Conservation (phyloP, 2,113 vertebrate genomes). For the Phyllostomus discolor region DNA sequence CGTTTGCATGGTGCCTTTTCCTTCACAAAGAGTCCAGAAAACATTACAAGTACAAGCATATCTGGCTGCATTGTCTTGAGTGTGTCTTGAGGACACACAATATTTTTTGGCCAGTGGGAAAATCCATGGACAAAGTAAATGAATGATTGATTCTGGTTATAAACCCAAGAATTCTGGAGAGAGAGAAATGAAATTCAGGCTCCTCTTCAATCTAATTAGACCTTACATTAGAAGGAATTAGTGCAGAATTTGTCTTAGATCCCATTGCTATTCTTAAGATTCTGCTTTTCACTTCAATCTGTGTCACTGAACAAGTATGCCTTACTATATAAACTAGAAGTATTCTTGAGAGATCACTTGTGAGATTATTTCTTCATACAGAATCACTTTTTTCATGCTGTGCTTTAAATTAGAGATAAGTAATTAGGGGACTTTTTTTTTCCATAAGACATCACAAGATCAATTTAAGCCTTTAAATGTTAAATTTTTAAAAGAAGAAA, state of each 20-base stretch:
- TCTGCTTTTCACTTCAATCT: neutral
- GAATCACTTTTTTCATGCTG: neutral
- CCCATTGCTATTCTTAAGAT: neutral
- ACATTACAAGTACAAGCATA: neutral
- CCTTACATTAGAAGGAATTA: neutral
- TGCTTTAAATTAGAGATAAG: neutral
- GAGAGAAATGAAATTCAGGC: neutral
- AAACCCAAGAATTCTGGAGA: neutral
- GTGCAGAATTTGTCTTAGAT: neutral
- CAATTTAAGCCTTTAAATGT: conserved; percentile 1
- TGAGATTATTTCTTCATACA: neutral
- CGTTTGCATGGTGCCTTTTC: neutral
- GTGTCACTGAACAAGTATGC: neutral
- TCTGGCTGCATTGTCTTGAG: neutral
- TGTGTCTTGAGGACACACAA: neutral
- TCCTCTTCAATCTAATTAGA: neutral
- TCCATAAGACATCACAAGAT: neutral
- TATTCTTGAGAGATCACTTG: neutral
- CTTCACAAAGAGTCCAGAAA: neutral
- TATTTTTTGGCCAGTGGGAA: neutral
- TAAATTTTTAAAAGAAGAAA: conserved; percentile 6
- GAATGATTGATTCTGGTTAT: neutral
- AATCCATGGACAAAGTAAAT: neutral
- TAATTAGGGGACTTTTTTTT: neutral
- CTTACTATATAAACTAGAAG: neutral